Conservation (phyloP, 2,113 vertebrate species). For the Chascanopsetta lugubris region DNA sequence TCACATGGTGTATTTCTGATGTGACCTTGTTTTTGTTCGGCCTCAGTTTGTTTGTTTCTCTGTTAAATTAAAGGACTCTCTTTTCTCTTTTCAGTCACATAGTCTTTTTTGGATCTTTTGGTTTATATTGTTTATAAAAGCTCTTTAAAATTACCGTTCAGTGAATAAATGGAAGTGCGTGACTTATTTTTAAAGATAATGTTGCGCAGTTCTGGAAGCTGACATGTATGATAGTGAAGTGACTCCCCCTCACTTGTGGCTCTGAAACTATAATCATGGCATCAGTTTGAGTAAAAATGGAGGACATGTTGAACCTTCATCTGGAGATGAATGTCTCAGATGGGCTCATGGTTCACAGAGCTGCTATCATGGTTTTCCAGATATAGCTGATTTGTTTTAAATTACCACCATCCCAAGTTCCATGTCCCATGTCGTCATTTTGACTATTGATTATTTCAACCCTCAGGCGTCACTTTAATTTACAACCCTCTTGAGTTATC, state of each 20-base stretch:
- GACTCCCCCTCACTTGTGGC: constrained; percentile 75
- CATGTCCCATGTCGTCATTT: neutral
- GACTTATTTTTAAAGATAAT: constrained; percentile 58
- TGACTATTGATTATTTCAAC: too few species aligned
- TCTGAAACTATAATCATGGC: constrained; percentile 75
- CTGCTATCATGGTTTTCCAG: neutral
- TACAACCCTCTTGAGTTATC: too few species aligned
- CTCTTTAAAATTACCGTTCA: constrained; percentile 32
- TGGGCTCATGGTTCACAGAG: constrained; percentile 23
- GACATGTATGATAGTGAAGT: constrained; percentile 53
- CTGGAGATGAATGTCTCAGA: constrained; percentile 45
- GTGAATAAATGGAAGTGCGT: constrained; percentile 56
- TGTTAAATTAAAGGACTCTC: neutral
- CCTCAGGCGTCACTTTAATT: too few species aligned
- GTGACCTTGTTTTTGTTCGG: constrained; percentile 9
- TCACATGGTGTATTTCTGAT: constrained; percentile 10
- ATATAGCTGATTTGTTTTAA: neutral
- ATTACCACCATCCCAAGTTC: constrained; percentile 13
- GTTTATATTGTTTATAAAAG: constrained; percentile 42
- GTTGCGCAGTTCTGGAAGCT: constrained; percentile 39
- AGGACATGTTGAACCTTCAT: constrained; percentile 52
- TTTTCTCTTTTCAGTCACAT: constrained; percentile 5
- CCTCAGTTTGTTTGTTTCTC: constrained; percentile 17
- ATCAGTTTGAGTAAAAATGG: constrained; percentile 64
- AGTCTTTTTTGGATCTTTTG: constrained; percentile 14